Percentiles rank a stretch among this genome's conserved stretches.
These are phyloP conservation scores for Cordilura impudica DNA, from an alignment of 2,888 invertebrate species.

Conservation along the genomic window DNA sequence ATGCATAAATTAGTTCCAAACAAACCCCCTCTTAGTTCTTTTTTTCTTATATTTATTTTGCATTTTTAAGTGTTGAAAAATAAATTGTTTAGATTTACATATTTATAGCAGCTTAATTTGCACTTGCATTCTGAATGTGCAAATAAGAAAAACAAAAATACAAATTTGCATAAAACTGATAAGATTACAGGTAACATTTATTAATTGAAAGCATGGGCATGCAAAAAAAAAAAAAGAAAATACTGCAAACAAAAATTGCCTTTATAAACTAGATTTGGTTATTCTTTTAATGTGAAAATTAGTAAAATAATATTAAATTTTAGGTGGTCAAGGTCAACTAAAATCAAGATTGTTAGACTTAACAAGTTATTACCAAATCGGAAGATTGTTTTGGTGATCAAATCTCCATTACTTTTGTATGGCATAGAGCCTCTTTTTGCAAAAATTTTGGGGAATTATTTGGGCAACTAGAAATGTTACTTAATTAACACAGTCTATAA, in stretches of 20 bases:
- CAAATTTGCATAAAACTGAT: conserved; percentile 60
- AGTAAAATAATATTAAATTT: conserved; percentile 21
- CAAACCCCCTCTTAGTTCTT: too few relatives aligned
- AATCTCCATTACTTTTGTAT: too few relatives aligned
- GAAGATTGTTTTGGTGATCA: too few relatives aligned
- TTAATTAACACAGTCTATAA: too few relatives aligned
- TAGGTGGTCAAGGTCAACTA: conserved; percentile 43
- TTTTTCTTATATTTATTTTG: conserved; percentile 21
- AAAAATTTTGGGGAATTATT: too few relatives aligned
- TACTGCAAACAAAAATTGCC: too few relatives aligned
- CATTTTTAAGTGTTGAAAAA: conserved; percentile 46
- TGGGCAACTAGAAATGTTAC: too few relatives aligned
- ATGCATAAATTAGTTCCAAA: not conserved
- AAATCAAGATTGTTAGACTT: not conserved
- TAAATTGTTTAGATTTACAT: conserved; percentile 50
- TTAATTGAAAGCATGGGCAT: conserved; percentile 58
- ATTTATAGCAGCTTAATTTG: conserved; percentile 54
- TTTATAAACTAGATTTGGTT: conserved; percentile 18
- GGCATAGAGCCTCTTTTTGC: too few relatives aligned
- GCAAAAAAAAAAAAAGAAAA: not conserved
- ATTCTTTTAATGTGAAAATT: not conserved
- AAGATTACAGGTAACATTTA: conserved; percentile 53
- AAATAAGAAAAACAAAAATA: not conserved
- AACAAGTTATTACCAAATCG: too few relatives aligned
- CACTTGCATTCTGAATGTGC: conserved; percentile 31